A percentile compares a stretch with the other conserved stretches of the same genome.
phyloP scores from a whole-genome alignment of 2,113 vertebrate species.

The Kryptolebias marmoratus region DNA sequence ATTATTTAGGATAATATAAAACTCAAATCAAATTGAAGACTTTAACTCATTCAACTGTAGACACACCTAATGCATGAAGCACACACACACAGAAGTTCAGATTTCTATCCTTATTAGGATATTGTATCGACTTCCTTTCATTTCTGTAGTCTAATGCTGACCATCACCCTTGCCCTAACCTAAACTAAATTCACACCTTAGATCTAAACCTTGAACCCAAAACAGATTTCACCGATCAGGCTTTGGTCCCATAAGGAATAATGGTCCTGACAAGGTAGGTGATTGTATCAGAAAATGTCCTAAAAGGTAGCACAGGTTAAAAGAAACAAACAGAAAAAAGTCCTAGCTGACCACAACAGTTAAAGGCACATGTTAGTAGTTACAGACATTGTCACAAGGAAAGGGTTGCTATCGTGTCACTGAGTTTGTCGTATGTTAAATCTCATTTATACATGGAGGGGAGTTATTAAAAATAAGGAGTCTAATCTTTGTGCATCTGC shows the following conservation, averaged over 20 bases:
- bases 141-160: too few species aligned
- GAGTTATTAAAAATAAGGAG: slow-evolving; percentile 38
- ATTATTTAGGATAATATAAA: neutral
- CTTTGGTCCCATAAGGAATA: too few species aligned
- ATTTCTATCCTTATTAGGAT: too few species aligned
- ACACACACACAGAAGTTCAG: neutral
- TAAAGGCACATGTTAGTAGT: neutral
- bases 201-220: neutral
- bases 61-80: too few species aligned
- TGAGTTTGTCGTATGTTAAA: slow-evolving; percentile 45
- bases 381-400: slow-evolving; percentile 39
- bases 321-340: neutral
- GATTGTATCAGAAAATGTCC: too few species aligned
- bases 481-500: slow-evolving; percentile 22
- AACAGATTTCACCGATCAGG: too few species aligned
- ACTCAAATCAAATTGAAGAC: neutral
- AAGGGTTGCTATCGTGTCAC: slow-evolving; percentile 28
- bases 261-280: too few species aligned
- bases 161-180: too few species aligned
- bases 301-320: too few species aligned
- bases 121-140: too few species aligned
- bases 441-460: slow-evolving; percentile 38
- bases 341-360: neutral
- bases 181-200: too few species aligned
- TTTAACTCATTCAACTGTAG: neutral